Evolutionary conservation across 2,888 invertebrate genomes (phyloP).

Genomic region (Hypomecis atomaria): DNA sequence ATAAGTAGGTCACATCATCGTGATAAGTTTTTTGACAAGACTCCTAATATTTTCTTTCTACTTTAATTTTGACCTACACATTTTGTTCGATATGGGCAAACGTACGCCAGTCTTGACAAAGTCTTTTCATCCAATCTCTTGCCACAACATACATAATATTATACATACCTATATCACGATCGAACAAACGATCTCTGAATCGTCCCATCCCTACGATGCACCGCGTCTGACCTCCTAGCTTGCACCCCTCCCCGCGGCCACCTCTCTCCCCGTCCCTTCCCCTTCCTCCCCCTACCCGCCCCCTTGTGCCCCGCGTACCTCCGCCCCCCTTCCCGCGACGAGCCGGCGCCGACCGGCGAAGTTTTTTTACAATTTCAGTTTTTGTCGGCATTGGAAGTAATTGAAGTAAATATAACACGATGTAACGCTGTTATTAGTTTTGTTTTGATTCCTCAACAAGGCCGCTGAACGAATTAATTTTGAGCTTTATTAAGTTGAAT

Average conservation of each 20-base stretch:
- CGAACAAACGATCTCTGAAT: not conserved
- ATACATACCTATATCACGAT: too few species aligned
- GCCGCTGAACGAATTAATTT: not conserved
- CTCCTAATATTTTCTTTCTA: too few species aligned
- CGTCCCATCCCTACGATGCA: slow-evolving; percentile 61
- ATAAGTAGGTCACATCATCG: too few species aligned
- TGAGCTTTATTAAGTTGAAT: not conserved
- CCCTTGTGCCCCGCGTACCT: slow-evolving; percentile 38
- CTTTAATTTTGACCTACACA: too few species aligned
- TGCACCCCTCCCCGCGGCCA: slow-evolving; percentile 51
- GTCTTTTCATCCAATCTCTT: not conserved
- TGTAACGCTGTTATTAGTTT: slow-evolving; percentile 10
- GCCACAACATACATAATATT: not conserved
- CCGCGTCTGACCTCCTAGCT: slow-evolving; percentile 69
- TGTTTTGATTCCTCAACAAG: slow-evolving; percentile 12
- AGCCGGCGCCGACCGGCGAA: slow-evolving; percentile 69
- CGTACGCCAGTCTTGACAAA: too few species aligned
- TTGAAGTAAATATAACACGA: slow-evolving; percentile 12
- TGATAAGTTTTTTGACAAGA: too few species aligned
- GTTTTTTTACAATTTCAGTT: slow-evolving; percentile 50
- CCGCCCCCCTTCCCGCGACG: slow-evolving; percentile 57
- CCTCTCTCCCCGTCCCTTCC: slow-evolving; percentile 28
- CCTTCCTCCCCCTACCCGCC: slow-evolving; percentile 33
- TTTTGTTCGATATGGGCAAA: too few species aligned
- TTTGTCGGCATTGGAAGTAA: slow-evolving; percentile 36